Evolutionary conservation across 2,113 vertebrate genomes (phyloP), one percentile per base, ranked within the genome.

Genomic region (Boulengeromyrus knoepffleri): DNA sequence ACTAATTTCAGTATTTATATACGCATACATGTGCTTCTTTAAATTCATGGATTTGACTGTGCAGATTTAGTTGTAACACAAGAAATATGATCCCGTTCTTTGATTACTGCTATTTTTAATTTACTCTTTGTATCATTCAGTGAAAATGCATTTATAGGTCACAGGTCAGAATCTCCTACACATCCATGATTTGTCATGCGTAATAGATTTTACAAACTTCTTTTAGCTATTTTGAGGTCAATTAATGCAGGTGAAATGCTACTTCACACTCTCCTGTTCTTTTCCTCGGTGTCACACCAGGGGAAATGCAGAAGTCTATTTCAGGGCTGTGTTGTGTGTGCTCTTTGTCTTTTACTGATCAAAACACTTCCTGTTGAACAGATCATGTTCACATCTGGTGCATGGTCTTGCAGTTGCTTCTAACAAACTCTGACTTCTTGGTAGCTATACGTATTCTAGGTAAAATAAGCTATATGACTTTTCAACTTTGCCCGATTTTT

Each of bases 301-400:
- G 93, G 95, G 94, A 95, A 95, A 93, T 92, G 50, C 24, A 58
- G 91, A 87, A 77, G 66, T 87, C 93, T 92, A 92, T 94, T 95
- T 95, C 91, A 93, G 93, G 92, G 92, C 91, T 94, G 93, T 93
- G 56, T 89, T 90, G 84, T 87, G 36, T 90, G 62, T 87, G 36
- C 39, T 83, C 56, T 90, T 87, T 90, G 27, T 88, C 85, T 74
- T 88, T 88, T 87, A 52, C 89, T 93, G 94, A 93, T 92, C 92
- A 90, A 92, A 92, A 92, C 91, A 93, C 92, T 95, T 96, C 96
- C 96, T 96, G 95, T 95, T 95, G 94, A 95, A 93, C 94, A 95
- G 93, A 91, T 92, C 88, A 92, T 92, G 91, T 87, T 91, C 91
- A 89, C 88, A 56, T 89, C 49, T 85, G 56, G 70, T 90, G 94